Evolutionary conservation across 2,113 vertebrate species (phyloP).

Genomic region (Manacus vitellinus): DNA sequence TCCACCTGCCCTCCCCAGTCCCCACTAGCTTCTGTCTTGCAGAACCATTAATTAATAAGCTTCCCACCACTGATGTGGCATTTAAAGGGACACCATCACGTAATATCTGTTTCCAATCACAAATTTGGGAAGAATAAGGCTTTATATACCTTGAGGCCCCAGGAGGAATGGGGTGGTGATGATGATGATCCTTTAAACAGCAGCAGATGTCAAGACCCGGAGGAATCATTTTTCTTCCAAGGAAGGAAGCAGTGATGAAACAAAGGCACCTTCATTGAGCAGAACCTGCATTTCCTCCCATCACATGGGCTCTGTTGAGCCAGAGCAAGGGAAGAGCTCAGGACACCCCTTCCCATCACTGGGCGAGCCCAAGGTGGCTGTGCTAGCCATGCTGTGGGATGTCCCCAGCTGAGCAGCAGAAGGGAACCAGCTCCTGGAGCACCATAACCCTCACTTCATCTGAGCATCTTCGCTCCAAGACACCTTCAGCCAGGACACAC

Average conservation of each 20-base stretch:
- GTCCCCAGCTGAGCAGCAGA: not conserved
- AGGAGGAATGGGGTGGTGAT: not conserved
- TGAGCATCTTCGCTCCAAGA: not conserved
- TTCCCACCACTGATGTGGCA: not conserved
- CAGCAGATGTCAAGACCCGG: conserved; percentile 27
- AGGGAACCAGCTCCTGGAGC: not conserved
- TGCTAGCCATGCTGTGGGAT: fast-evolving
- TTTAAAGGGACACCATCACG: not conserved
- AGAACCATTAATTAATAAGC: not conserved
- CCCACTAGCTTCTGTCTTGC: not conserved
- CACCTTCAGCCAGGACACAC: not conserved
- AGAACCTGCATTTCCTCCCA: not conserved
- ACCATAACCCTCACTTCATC: not conserved
- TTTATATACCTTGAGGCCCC: not conserved
- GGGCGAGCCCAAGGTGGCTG: not conserved
- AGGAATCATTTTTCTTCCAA: not conserved
- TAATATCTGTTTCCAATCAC: not conserved
- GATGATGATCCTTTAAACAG: conserved; percentile 24
- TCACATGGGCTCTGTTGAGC: fast-evolving
- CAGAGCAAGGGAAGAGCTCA: not conserved
- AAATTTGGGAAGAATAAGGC: not conserved
- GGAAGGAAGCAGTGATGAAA: not conserved
- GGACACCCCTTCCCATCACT: not conserved
- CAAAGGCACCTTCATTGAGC: not conserved
- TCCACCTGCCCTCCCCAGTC: not conserved